Evolutionary conservation across 92 coral and sea anemone genomes (phyloP), one percentile per base, ranked within the genome.

Genomic region (Zoanthus gigantus): DNA sequence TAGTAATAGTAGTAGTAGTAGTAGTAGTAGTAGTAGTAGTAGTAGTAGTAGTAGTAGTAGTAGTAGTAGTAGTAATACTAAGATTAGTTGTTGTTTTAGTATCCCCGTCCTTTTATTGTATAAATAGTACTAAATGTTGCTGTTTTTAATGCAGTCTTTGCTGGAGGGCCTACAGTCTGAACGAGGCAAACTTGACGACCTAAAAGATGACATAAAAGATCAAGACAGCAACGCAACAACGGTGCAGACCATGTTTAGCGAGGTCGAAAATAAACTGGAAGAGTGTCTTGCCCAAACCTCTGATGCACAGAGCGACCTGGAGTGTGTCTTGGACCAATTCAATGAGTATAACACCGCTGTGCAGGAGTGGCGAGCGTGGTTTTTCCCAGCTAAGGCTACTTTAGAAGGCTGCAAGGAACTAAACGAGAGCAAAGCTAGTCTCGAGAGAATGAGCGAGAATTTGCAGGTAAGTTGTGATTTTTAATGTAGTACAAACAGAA

Each of bases 301-400:
- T 34, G 98, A 95, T 69, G 84, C 92, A 46, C 92, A 83, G 15
- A 86, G 82, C 16, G 99, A 97, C 72, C 88, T 97, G 74, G 98
- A 95, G 77, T 86, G 91, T 88, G 98, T 97, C 18, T 92, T 92
- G 48, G 96, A 92, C 78, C 98, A 93, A 84, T 94, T 95, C 72
- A 84, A 84, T 30, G 97, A 93, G 76, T 97, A 93, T 53, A 91
- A 88, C 76, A 82, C 87, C 34, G 93, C 96, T 46, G 99, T 95
- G 28, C 94, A 93, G 65, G 99, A 97, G 86, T 97, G 99, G 99
- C 76, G 93, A 37, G 90, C 92, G 79, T 97, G 99, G 99, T 95
- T 97, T 90, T 85, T 88, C 18, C 94, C 95, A 32, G 99, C 99
- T 15, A 90, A 89, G 90, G 96, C 96, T 37, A 92, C 94, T 32